Evolutionary conservation across 2,113 vertebrate species (phyloP), one percentile per base, ranked within the genome.

Genomic region (Paracyprichromis sp.): DNA sequence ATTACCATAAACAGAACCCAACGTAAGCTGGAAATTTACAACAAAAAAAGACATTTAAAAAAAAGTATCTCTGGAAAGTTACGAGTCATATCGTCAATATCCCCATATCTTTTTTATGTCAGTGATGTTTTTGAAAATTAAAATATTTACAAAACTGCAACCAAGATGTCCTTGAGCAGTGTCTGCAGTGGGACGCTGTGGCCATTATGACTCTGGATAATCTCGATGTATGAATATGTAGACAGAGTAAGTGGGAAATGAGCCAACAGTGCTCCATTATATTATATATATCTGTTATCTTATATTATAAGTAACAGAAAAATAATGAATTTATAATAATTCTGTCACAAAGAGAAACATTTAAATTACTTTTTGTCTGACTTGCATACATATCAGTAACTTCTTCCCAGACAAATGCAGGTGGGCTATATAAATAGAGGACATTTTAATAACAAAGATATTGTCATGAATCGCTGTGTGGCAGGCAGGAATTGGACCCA

Each of bases 371-470:
- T 36, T 9, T 47, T 50, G 26, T 52, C 63, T 85, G 73, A 56
- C 31, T 82, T 17, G n/a, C 54, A 66, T 24, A n/a, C 7, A 29
- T 66, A 83, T 59, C 7, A 61, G 16, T 40, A 24, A 8, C 17
- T 34, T 24, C 8, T n/a, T 17, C 4, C 5, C 8, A 34, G 9
- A 56, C 5, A 79, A 34, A 83, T 2, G 7, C 26, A 87, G 43
- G 17, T 82, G 52, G 53, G 83, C 66, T n/a, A 9, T 26, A 86
- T 3, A 5, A 91, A 89, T 38, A 54, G 47, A 56, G 52, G 38
- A 29, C 66, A 57, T 90, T 89, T 87, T 86, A 90, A 90, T 88
- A 81, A 88, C 52, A 73, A 71, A 73, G 63, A 82, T 83, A 63
- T 86, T 86, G 71, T 56, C 53, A 56, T 13, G 53, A 56, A 13